These are phyloP conservation scores for Morelia viridis DNA, from an alignment of 2,797 vertebrate genomes.

Conservation along the genomic window DNA sequence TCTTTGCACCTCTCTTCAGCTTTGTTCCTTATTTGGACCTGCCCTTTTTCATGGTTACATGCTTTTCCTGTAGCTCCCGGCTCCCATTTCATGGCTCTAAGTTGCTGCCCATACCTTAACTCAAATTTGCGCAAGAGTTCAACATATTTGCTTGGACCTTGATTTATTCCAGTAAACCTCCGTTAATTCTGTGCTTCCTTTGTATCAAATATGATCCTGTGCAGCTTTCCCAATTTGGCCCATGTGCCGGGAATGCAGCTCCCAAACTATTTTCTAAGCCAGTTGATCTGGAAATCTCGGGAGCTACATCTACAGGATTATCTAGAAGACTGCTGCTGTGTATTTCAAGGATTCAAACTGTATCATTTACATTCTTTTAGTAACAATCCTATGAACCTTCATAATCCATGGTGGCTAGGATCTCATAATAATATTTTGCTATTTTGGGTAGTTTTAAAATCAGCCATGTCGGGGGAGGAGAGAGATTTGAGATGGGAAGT, in stretches of 20 bases:
- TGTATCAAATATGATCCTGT: neutral
- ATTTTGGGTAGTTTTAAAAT: neutral
- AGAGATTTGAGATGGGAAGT: neutral
- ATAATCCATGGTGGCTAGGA: neutral
- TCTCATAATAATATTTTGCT: neutral
- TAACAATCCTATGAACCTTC: neutral
- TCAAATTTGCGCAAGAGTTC: neutral
- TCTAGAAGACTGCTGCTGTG: neutral
- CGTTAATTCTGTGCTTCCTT: neutral
- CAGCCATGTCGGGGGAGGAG: neutral
- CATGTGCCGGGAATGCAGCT: neutral
- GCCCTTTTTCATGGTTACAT: neutral
- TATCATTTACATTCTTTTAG: neutral
- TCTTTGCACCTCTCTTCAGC: neutral
- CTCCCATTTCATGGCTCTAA: neutral
- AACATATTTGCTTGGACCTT: neutral
- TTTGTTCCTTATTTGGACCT: neutral
- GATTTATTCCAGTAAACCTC: too few relatives aligned
- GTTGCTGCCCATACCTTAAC: neutral
- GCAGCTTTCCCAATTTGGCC: neutral
- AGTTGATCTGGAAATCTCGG: neutral
- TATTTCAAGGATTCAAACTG: neutral
- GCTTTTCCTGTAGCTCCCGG: neutral
- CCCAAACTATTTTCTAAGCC: neutral
- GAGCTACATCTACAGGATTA: neutral